These are phyloP conservation scores for Acanthoscelides obtectus DNA, from an alignment of 2,888 invertebrate species.

Conservation along the genomic window DNA sequence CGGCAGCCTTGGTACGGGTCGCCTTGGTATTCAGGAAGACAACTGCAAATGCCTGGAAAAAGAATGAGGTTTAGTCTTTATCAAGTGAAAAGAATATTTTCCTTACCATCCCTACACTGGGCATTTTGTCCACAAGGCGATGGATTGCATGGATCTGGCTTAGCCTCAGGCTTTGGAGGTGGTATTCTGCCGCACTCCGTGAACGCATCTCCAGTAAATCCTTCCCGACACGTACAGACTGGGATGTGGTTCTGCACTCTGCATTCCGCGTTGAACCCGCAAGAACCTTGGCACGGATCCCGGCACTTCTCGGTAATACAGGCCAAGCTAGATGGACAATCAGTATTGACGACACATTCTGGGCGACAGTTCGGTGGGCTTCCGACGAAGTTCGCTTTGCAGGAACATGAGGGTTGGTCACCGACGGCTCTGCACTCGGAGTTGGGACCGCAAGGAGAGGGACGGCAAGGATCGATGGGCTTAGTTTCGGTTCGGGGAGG, in stretches of 20 bases:
- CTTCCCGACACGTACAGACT: slow-evolving; percentile 57
- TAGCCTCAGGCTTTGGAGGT: slow-evolving; percentile 19
- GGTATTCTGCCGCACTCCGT: slow-evolving; percentile 53
- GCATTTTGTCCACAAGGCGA: slow-evolving; percentile 78
- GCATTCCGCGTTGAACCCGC: slow-evolving; percentile 67
- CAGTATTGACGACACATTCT: slow-evolving; percentile 66
- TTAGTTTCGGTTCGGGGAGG: slow-evolving; percentile 35
- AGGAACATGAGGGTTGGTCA: slow-evolving; percentile 63
- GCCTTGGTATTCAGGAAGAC: slow-evolving; percentile 66
- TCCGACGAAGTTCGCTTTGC: slow-evolving; percentile 63
- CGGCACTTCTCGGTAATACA: slow-evolving; percentile 69
- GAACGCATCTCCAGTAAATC: slow-evolving; percentile 66
- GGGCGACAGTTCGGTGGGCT: slow-evolving; percentile 74
- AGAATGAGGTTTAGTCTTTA: too few relatives aligned
- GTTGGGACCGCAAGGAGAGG: slow-evolving; percentile 61
- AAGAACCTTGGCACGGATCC: slow-evolving; percentile 67
- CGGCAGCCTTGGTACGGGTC: slow-evolving; percentile 70
- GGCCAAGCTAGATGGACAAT: slow-evolving; percentile 61
- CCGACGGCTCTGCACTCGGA: slow-evolving; percentile 57
- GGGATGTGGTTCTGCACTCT: slow-evolving; percentile 67
- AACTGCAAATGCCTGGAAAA: slow-evolving; percentile 55
- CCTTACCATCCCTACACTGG: slow-evolving; percentile 58
- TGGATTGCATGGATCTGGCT: slow-evolving; percentile 64
- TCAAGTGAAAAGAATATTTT: neutral
- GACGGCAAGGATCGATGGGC: slow-evolving; percentile 54